Percentiles rank a stretch among this genome's conserved stretches.
phyloP scores from a whole-genome alignment of 2,797 vertebrate species.

The Cryptoblepharus egeriae region DNA sequence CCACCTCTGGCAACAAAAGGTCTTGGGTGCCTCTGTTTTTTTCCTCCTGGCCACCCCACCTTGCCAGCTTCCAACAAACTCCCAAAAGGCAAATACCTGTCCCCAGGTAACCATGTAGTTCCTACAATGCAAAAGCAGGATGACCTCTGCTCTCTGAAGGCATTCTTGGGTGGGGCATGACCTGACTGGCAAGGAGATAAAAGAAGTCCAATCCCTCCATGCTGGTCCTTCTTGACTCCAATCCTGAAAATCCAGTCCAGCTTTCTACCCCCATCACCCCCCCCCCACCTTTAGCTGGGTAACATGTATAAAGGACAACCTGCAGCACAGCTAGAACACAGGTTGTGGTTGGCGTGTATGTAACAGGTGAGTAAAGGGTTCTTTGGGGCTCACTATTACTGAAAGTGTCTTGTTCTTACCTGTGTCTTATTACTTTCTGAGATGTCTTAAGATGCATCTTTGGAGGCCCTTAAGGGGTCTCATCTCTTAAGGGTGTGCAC shows the following conservation, averaged over 20 bases:
- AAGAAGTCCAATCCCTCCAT: not conserved
- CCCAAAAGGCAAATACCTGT: not conserved
- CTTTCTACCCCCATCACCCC: constrained; percentile 5
- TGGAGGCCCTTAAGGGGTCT: not conserved
- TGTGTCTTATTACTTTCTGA: not conserved
- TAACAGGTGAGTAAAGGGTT: constrained; percentile 15
- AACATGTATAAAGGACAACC: constrained; percentile 27
- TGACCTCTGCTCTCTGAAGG: not conserved
- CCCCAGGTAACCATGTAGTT: not conserved
- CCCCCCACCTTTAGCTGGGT: not conserved
- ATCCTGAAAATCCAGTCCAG: constrained; percentile 40
- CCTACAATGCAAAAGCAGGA: not conserved
- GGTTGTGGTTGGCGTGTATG: not conserved
- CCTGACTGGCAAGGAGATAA: not conserved
- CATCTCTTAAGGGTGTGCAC: no score
- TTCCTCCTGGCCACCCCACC: not conserved
- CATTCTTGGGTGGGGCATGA: not conserved
- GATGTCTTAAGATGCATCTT: not conserved
- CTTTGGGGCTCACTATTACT: not conserved
- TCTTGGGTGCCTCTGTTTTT: no score
- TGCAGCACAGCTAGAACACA: not conserved
- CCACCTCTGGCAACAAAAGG: no score
- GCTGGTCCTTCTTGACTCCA: constrained; percentile 7
- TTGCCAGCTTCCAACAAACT: not conserved
- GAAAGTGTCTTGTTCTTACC: not conserved